Base-by-base conservation (phyloP, 1,140 invertebrate species). In the Saccostrea echinata region DNA sequence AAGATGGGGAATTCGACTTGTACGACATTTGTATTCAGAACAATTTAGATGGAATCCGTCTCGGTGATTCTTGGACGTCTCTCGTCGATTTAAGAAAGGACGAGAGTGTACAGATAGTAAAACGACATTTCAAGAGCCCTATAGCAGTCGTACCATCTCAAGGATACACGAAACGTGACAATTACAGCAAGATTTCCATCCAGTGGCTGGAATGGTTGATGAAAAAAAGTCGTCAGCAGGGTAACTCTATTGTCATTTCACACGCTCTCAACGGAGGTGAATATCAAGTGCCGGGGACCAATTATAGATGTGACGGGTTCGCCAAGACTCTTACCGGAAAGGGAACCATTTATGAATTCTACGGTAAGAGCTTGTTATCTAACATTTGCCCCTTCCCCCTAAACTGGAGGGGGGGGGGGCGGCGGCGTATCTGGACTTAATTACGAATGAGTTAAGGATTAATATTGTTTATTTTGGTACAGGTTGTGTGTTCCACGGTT, bases 401-500 rank as follows among this genome's bases (percentile, higher is more conserved):
- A 6, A 27, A 33, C 21, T 6, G 21, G 64, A 18, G 64, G 64
- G 64, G 64, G 64, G 68, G 68, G n/a, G n/a, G n/a, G n/a, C n/a
- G n/a, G n/a, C n/a, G n/a, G n/a, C n/a, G n/a, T n/a, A n/a, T n/a
- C n/a, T 12, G 13, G 68, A n/a, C 12, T 3, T 11, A 6, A 1
- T 71, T 71, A 16, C 11, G 13, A 35, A 35, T 82, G 13, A 1
- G 35, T 9, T 82, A 21, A 71, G 3, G 68, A 61, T 43, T 30
- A n/a, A 84, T 84, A 64, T 30, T 61, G 53, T 64, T 30, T 43
- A 30, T 61, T 61, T 84, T 18, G n/a, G n/a, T n/a, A n/a, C 71
- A 86, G 76, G 90, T 51, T 92, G 91, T 88, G 30, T 89, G 1
- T 92, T 88, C 61, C 92, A 92, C 64, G 91, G 92, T 0, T 91